A percentile compares a stretch with the other conserved stretches of the same genome.
Evolutionary conservation across 2,113 vertebrate species (phyloP).

Genomic region (Eudorcas thomsonii): DNA sequence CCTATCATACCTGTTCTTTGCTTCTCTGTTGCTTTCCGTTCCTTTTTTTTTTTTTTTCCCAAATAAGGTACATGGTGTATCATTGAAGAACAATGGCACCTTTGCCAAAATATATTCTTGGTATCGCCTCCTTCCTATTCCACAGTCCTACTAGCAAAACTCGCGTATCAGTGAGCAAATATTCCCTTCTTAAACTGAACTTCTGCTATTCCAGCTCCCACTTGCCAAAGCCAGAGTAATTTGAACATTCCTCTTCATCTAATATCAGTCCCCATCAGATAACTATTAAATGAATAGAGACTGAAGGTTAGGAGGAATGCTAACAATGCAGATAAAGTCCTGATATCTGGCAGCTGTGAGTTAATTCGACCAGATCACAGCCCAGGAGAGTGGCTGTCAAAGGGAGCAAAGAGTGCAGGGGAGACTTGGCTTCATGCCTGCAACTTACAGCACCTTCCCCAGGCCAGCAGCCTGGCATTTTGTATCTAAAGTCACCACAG

Average conservation of each 20-base stretch:
- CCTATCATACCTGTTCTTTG: neutral
- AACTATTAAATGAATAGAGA: slow-evolving; percentile 47
- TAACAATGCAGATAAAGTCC: slow-evolving; percentile 43
- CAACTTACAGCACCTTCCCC: neutral
- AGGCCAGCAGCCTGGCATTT: slow-evolving; percentile 27
- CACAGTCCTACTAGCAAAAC: neutral
- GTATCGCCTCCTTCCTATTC: neutral
- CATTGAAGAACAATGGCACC: neutral
- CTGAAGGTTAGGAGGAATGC: slow-evolving; percentile 51
- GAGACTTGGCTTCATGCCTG: neutral
- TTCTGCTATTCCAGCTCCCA: neutral
- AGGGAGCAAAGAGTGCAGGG: neutral
- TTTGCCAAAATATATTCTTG: neutral
- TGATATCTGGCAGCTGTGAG: slow-evolving; percentile 34
- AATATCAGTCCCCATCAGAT: slow-evolving; percentile 54
- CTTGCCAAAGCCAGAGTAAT: neutral
- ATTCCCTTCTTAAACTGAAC: neutral
- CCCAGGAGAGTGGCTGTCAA: neutral
- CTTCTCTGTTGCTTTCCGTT: neutral
- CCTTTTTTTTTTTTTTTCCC: neutral
- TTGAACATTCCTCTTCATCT: slow-evolving; percentile 47
- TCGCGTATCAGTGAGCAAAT: neutral
- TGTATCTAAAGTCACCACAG: neutral
- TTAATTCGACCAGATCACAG: slow-evolving; percentile 14
- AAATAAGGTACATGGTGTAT: neutral